Evolutionary conservation across 64 coral and sea anemone species (phyloP), one percentile per base, ranked within the genome.

Genomic region (Orbicella faveolata): DNA sequence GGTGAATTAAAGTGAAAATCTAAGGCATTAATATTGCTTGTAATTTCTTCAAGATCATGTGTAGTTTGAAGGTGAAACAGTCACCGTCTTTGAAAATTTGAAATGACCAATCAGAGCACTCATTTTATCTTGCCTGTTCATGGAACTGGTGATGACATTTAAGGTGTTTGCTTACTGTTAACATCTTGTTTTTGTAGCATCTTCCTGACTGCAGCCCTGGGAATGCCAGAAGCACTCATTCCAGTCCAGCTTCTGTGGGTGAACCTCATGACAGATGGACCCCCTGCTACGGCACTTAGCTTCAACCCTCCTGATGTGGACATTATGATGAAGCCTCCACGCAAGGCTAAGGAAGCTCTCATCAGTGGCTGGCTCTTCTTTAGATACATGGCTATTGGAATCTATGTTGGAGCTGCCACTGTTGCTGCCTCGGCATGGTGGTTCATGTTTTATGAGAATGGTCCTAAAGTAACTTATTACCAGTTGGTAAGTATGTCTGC

Each of bases 181-280:
- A 30, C 23, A 3, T 53, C 30, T 0, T 81, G 16, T 7, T 33
- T 18, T 83, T 93, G 30, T 65, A 98, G 96, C 76, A 98, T 98
- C 79, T 98, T 98, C 90, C 90, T 98, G 17, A 98, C 96, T 18
- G 96, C 96, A 16, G 93, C 96, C 20, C 87, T 98, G 39, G 96
- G 96, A 64, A 98, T 98, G 96, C 96, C 96, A n/a, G 96, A 98
- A 83, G 96, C 96, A 1, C 91, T 98, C n/a, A 98, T 98, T 51
- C 96, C 96, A 20, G 96, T 98, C n/a, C 96, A 98, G 61, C 53
- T 98, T 2, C 74, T 98, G 19, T 98, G 96, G 96, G 96, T 98
- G 6, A 98, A 98, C 74, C 93, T 98, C 9, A 95, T 98, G 96
- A 98, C 96, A n/a, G 96, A 98, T 88, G 96, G 96, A 3, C 96